These are phyloP conservation scores for Mechanitis messenoides DNA, from an alignment of 2,888 invertebrate species.

Conservation along the genomic window DNA sequence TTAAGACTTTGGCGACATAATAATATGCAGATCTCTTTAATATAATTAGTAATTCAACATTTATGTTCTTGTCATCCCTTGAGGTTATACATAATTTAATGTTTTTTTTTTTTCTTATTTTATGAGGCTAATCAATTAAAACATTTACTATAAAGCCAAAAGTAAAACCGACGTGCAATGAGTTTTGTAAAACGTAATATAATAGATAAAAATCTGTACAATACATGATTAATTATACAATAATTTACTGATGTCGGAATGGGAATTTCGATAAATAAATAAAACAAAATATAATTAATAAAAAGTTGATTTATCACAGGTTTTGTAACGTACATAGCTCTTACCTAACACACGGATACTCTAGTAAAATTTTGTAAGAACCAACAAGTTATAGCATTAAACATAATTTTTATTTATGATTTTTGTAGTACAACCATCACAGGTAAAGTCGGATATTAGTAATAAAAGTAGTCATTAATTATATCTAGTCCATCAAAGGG, in stretches of 20 bases:
- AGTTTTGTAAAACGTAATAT: no score
- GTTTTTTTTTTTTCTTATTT: neutral
- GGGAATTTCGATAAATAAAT: no score
- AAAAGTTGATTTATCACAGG: no score
- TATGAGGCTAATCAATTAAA: neutral
- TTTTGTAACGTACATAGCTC: no score
- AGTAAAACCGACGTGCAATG: no score
- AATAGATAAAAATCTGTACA: no score
- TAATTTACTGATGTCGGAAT: no score
- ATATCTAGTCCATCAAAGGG: constrained; percentile 30
- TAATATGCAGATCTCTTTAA: constrained; percentile 31
- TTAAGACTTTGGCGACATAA: constrained; percentile 34
- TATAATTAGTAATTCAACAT: constrained; percentile 18
- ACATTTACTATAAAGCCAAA: neutral
- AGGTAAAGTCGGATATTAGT: constrained; percentile 11
- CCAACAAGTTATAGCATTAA: no score
- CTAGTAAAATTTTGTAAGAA: no score
- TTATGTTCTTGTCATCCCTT: neutral
- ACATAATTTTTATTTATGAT: neutral
- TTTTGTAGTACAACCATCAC: neutral
- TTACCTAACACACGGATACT: no score
- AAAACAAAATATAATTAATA: no score
- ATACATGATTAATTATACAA: no score
- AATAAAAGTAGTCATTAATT: constrained; percentile 30
- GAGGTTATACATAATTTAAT: neutral